Evolutionary conservation across 2,113 vertebrate genomes (phyloP).

Genomic region (Damaliscus lunatus): DNA sequence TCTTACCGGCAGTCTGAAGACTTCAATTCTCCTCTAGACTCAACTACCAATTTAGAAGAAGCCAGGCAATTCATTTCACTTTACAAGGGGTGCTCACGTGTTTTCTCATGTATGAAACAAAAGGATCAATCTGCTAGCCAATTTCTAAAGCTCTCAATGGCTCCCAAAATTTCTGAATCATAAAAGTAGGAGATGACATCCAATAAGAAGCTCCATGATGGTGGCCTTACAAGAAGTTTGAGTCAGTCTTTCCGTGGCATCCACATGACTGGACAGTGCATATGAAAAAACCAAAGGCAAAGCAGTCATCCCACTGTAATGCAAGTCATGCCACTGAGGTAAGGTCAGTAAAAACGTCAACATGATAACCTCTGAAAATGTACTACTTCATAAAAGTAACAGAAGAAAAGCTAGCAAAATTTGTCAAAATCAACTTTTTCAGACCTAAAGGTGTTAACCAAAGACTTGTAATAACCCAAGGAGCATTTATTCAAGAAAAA

Average conservation of each 20-base stretch:
- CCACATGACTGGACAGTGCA: constrained; percentile 26
- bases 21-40: background rate
- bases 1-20: background rate
- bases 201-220: background rate
- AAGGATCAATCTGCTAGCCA: background rate
- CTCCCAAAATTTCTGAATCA: background rate
- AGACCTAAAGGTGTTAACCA: background rate
- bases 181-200: background rate
- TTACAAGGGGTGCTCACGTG: background rate
- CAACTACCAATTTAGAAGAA: background rate
- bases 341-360: background rate
- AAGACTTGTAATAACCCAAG: background rate
- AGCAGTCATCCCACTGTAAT: constrained; percentile 1
- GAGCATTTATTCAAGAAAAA: background rate
- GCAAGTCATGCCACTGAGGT: background rate
- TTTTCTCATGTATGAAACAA: background rate
- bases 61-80: background rate
- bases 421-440: background rate
- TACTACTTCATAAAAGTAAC: background rate
- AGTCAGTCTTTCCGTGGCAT: constrained; percentile 30
- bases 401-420: background rate
- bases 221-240: background rate
- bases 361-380: background rate
- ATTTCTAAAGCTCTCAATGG: background rate
- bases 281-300: constrained; percentile 58